Base-by-base conservation (phyloP, 2,113 vertebrate species). In the Rhadina sibilatrix region DNA sequence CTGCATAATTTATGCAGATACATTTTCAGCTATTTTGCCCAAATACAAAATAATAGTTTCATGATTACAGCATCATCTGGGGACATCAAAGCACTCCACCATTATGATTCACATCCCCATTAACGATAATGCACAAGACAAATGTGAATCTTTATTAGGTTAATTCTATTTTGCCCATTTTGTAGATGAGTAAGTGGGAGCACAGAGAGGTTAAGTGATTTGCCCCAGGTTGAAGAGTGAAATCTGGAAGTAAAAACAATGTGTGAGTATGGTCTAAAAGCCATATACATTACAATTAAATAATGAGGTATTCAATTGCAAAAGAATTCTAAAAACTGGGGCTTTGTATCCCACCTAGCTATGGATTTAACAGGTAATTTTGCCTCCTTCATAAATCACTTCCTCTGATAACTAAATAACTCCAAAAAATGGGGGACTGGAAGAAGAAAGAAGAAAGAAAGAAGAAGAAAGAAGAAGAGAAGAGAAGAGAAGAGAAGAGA, bases 1-100 rank as follows among this genome's bases (percentile, higher is more conserved):
- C 79, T 95, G 87, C 90, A 96, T 95, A 96, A 95, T 93, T 94
- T 96, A 97, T 95, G 94, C 94, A 96, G 94, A 88, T 95, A 59
- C 54, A 77, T 90, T 96, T 96, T 96, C 87, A 86, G 78, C 49
- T 95, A 18, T 94, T 93, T 96, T 96, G 92, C 87, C 85, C 75
- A 96, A 96, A 94, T 77, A 93, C 64, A 74, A 83, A 96, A 96
- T 97, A 96, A 94, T 95, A 89, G 87, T 94, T 95, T 94, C 63
- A 93, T 93, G 87, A 93, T 95, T 96, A 96, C 71, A 66, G 90
- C 79, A 85, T 91, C 93, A 95, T 96, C 93, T 92, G 87, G 93
- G 93, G 82, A 96, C 87, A 95, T 96, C 93, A 97, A 96, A 97
- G 94, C 89, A 88, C 85, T 96, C 54, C 79, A 93, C 89, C 89